A percentile compares a stretch with the other conserved stretches of the same genome.
phyloP scores from a whole-genome alignment of 2,888 invertebrate genomes.

The Chrysolina haemoptera region DNA sequence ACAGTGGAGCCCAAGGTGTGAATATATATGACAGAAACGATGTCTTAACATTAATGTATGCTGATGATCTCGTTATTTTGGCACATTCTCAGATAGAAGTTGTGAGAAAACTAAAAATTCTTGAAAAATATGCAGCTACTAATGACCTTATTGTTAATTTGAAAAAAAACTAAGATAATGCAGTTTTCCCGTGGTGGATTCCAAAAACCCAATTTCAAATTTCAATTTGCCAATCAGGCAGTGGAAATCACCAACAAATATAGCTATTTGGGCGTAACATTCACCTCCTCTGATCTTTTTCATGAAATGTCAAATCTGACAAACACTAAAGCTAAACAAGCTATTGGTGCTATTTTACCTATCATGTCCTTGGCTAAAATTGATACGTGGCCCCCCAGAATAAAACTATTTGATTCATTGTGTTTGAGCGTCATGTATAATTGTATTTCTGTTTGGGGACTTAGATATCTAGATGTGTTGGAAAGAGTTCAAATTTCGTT shows the following conservation, averaged over 20 bases:
- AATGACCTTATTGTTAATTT: not conserved
- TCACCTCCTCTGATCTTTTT: slow-evolving; percentile 30
- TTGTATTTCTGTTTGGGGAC: not conserved
- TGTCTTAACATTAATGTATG: slow-evolving; percentile 26
- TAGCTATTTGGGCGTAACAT: slow-evolving; percentile 19
- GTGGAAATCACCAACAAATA: slow-evolving; percentile 22
- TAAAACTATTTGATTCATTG: not conserved
- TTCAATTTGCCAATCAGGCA: not conserved
- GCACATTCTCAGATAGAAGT: slow-evolving; percentile 30
- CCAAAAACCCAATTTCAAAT: slow-evolving; percentile 17
- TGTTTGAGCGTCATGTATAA: not conserved
- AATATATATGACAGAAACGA: slow-evolving; percentile 34
- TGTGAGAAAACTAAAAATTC: slow-evolving; percentile 24
- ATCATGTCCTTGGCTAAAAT: not conserved
- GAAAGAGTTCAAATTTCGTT: not conserved
- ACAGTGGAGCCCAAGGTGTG: slow-evolving; percentile 18
- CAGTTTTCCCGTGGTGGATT: not conserved
- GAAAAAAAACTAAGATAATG: slow-evolving; percentile 7
- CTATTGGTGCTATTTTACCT: not conserved
- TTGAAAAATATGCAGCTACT: not conserved
- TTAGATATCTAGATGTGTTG: not conserved
- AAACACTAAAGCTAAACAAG: not conserved
- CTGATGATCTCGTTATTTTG: slow-evolving; percentile 32
- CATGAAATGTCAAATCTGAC: slow-evolving; percentile 16
- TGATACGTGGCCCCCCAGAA: not conserved